phyloP scores from a whole-genome alignment of 2,888 invertebrate species.

The Pseudococcus longispinus region DNA sequence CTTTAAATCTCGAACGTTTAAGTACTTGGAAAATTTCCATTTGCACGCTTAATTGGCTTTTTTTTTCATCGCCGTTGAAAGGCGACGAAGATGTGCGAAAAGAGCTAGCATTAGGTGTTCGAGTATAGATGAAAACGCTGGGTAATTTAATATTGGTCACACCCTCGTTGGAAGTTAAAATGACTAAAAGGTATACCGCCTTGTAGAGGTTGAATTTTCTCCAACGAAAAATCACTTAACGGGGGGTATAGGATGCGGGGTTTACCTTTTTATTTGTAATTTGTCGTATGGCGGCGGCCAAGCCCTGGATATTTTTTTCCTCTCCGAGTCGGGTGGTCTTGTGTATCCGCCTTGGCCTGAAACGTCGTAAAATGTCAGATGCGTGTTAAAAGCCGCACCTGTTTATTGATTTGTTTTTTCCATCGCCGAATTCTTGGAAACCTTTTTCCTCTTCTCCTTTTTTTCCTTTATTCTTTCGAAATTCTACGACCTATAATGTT shows the following conservation, averaged over 20 bases:
- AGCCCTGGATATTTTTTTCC: background rate
- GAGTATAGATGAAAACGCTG: too few species aligned
- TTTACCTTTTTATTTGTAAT: conserved; percentile 27
- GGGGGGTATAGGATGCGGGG: background rate
- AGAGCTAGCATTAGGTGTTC: background rate
- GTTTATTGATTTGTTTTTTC: conserved; percentile 33
- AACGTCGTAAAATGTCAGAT: conserved; percentile 16
- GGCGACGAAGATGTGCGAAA: background rate
- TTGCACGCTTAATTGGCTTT: background rate
- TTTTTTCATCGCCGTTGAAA: background rate
- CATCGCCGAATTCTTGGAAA: background rate
- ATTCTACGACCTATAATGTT: background rate
- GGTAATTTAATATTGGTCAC: conserved; percentile 15
- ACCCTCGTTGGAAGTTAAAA: background rate
- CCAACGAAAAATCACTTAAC: background rate
- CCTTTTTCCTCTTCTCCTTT: background rate
- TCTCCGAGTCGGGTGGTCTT: conserved; percentile 3
- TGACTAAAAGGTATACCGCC: conserved; percentile 9
- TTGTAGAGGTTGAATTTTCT: background rate
- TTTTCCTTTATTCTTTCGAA: background rate
- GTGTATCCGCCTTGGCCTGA: background rate
- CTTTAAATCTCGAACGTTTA: background rate
- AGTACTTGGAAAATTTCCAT: conserved; percentile 21
- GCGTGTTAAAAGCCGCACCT: conserved; percentile 31
- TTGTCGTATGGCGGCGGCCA: background rate